Conservation (phyloP, 2,113 vertebrate species). For the Pungitius pungitius region DNA sequence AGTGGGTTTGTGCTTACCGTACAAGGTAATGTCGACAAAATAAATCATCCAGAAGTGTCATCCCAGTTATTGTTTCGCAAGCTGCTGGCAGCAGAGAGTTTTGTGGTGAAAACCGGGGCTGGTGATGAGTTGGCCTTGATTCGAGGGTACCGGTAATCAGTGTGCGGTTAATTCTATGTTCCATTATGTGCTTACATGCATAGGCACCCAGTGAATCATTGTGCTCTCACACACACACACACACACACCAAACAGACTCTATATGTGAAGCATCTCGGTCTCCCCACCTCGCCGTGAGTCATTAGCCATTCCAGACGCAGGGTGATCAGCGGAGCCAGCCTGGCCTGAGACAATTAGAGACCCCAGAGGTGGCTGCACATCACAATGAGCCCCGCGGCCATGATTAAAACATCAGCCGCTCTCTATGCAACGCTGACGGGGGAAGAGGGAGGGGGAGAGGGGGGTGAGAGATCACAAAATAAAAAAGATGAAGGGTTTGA, state of each 20-base stretch:
- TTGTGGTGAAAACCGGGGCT: slow-evolving; percentile 1
- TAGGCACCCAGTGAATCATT: slow-evolving; percentile 43
- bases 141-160: slow-evolving; percentile 60
- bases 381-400: slow-evolving; percentile 78
- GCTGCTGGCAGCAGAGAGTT: slow-evolving; percentile 7
- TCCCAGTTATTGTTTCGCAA: background rate
- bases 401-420: slow-evolving; percentile 81
- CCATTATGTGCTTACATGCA: slow-evolving; percentile 65
- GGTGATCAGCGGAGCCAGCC: slow-evolving; percentile 77
- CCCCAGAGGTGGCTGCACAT: slow-evolving; percentile 77
- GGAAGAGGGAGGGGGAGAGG: slow-evolving; percentile 1
- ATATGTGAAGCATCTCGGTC: slow-evolving; percentile 50
- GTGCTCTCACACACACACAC: slow-evolving; percentile 15
- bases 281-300: slow-evolving; percentile 64
- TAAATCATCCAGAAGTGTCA: slow-evolving; percentile 4
- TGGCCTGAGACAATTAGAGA: slow-evolving; percentile 81
- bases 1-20: background rate
- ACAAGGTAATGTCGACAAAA: background rate
- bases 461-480: slow-evolving; percentile 14
- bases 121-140: slow-evolving; percentile 54
- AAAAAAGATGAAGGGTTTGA: slow-evolving; percentile 61
- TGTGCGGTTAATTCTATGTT: slow-evolving; percentile 68
- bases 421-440: slow-evolving; percentile 65
- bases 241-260: slow-evolving; percentile 33
- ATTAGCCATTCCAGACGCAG: slow-evolving; percentile 81